phyloP scores from a whole-genome alignment of 2,888 invertebrate genomes.

The Litoditis marina region DNA sequence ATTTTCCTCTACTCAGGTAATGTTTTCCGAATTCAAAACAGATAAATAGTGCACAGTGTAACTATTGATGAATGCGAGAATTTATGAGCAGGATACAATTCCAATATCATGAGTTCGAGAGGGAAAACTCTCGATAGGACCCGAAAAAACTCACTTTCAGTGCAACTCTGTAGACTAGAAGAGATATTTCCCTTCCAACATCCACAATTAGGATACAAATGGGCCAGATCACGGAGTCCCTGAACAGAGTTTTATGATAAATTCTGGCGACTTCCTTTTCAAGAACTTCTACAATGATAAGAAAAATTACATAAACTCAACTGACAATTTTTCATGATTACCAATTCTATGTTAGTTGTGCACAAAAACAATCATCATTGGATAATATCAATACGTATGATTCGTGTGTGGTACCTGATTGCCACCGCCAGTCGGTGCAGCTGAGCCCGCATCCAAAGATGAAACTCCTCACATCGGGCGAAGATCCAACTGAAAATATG shows the following conservation, averaged over 20 bases:
- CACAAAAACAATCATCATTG: no score
- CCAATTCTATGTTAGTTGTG: no score
- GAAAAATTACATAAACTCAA: no score
- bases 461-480: constrained; percentile 26
- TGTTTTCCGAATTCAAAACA: no score
- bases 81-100: neutral
- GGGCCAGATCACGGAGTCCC: constrained; percentile 53
- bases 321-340: no score
- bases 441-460: constrained; percentile 28
- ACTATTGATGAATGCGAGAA: neutral
- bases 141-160: no score
- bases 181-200: constrained; percentile 19
- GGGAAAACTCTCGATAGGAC: neutral
- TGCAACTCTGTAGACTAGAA: constrained; percentile 22
- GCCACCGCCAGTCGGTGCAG: constrained; percentile 35
- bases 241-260: constrained; percentile 13
- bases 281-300: no score
- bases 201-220: constrained; percentile 39
- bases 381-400: no score
- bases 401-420: constrained; percentile 16
- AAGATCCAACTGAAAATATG: constrained; percentile 21
- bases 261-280: no score
- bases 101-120: neutral
- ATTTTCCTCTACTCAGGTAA: no score
- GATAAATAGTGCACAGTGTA: neutral